Conservation (phyloP, 2,888 invertebrate species). For the Drosophila cognata region DNA sequence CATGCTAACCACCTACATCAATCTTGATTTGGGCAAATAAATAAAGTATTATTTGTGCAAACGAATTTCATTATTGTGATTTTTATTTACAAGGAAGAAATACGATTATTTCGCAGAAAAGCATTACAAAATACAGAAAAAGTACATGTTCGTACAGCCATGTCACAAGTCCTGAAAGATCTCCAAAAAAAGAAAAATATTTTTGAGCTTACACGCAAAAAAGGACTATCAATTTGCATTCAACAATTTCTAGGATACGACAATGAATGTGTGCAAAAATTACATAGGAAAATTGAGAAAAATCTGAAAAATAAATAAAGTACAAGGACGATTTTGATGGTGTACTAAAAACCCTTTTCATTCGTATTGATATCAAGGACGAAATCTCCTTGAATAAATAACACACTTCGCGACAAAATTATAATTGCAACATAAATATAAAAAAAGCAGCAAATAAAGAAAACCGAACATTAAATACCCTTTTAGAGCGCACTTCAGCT, state of each 20-base stretch:
- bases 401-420: not conserved
- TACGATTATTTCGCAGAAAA: not conserved
- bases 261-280: not conserved
- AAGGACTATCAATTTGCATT: not conserved
- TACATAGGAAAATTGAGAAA: not conserved
- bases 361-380: not conserved
- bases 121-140: not conserved
- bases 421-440: not conserved
- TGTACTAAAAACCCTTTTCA: not conserved
- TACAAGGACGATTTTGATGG: not conserved
- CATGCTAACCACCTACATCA: not conserved
- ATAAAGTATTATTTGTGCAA: not conserved
- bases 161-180: not conserved
- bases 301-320: too few relatives aligned
- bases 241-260: not conserved
- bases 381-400: not conserved
- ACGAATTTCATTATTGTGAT: not conserved
- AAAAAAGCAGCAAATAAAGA: not conserved
- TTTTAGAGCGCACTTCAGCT: not conserved
- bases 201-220: not conserved
- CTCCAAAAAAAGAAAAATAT: rapidly evolving
- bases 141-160: rapidly evolving
- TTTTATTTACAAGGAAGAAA: not conserved
- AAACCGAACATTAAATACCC: not conserved
- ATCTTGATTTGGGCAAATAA: not conserved